A percentile compares a stretch with the other conserved stretches of the same genome.
phyloP scores from a whole-genome alignment of 2,888 invertebrate species.

The Machimus atricapillus region DNA sequence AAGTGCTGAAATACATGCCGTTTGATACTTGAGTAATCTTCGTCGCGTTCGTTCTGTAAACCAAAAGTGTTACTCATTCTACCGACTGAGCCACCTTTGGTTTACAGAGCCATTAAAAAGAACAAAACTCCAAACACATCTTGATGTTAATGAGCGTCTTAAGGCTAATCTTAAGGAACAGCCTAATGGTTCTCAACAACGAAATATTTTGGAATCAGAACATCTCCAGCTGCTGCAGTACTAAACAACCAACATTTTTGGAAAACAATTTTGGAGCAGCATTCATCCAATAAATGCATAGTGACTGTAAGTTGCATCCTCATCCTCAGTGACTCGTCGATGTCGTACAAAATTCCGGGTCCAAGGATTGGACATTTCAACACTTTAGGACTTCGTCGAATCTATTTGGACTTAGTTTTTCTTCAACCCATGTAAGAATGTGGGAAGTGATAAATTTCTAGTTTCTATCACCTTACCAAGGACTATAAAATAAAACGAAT shows the following conservation, averaged over 20 bases:
- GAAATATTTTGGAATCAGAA: neutral
- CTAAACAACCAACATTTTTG: neutral
- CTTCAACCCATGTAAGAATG: neutral
- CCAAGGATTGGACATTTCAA: neutral
- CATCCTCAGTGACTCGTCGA: neutral
- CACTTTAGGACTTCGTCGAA: neutral
- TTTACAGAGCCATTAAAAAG: neutral
- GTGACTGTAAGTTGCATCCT: neutral
- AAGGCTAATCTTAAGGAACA: neutral
- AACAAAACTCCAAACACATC: neutral
- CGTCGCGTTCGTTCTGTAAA: neutral
- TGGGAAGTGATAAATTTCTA: neutral
- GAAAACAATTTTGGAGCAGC: neutral
- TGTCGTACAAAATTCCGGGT: neutral
- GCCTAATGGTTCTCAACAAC: neutral
- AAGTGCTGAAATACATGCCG: neutral
- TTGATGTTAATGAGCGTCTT: neutral
- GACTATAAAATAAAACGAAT: neutral
- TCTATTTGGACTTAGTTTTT: neutral
- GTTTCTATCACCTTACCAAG: neutral
- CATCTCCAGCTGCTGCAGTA: neutral
- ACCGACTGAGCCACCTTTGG: neutral
- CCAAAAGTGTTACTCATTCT: neutral
- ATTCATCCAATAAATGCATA: neutral
- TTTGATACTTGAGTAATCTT: neutral